Evolutionary conservation across 2,888 invertebrate genomes (phyloP), one percentile per base, ranked within the genome.

Genomic region (Xestia xanthographa): DNA sequence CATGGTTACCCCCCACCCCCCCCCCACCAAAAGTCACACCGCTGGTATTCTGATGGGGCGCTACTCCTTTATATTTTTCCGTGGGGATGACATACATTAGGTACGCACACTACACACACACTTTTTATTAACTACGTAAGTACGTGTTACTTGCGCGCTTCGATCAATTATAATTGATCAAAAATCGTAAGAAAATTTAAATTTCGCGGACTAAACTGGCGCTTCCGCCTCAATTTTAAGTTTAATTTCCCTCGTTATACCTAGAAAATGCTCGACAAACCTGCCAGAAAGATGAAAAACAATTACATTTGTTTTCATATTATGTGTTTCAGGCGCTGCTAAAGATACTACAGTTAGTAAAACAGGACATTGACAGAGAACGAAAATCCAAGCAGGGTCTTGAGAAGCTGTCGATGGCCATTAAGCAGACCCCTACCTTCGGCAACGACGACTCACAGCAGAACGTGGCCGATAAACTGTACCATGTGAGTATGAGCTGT

Each of bases 381-480:
- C 97, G 98, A 74, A 98, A 99, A 90, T 99, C 99, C 0, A 98
- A 98, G 89, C 98, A 98, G 90, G 99, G 99, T 0, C 95, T 98
- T 79, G 99, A 99, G 92, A 99, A 99, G 86, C 95, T 99, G 53
- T 98, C 99, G 9, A 98, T 98, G 93, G 98, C 99, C 9, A 98
- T 99, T 84, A 98, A 98, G 88, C 98, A 98, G 91, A 98, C 98
- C 12, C 98, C 98, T 0, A 98, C 98, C 70, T 98, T 98, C 92
- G 99, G 98, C 69, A 98, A 97, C 71, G 98, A 98, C 86, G 98
- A 99, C 92, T 98, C 99, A 66, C 98, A 99, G 89, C 99, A 99
- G 91, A 99, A 98, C 89, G 98, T 99, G 38, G 98, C 98, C 43
- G 99, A 99, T 91, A 99, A 99, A 96, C 95, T 99, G n/a, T 98